A percentile compares a stretch with the other conserved stretches of the same genome.
Conservation (phyloP, 2,888 invertebrate genomes). For the Dynastes hyllus region DNA sequence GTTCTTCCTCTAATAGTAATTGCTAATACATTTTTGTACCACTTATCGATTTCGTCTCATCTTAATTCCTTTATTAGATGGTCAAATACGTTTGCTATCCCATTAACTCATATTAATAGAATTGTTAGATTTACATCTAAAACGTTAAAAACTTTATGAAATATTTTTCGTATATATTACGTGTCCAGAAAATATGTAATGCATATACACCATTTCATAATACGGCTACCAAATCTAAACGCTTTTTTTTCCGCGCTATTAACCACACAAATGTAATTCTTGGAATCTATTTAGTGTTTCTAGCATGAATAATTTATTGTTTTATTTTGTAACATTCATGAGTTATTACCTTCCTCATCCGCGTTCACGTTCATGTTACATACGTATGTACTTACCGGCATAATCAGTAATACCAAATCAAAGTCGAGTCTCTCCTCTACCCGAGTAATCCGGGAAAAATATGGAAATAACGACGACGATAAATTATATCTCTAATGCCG, state of each 20-base stretch:
- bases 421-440: constrained; percentile 23
- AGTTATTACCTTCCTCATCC: constrained; percentile 40
- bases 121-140: too few relatives aligned
- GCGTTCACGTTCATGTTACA: constrained; percentile 30
- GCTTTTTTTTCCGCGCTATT: background rate
- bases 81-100: too few relatives aligned
- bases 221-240: background rate
- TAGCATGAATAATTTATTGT: constrained; percentile 49
- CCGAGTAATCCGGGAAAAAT: constrained; percentile 43
- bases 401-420: constrained; percentile 47
- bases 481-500: constrained; percentile 50
- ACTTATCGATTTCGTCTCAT: too few relatives aligned
- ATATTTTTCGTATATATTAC: too few relatives aligned
- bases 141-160: too few relatives aligned
- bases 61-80: too few relatives aligned
- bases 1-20: too few relatives aligned
- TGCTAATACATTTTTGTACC: too few relatives aligned
- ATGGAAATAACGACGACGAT: constrained; percentile 47
- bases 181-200: too few relatives aligned
- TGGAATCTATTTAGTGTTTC: constrained; percentile 31
- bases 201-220: too few relatives aligned
- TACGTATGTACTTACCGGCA: constrained; percentile 35
- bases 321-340: constrained; percentile 49
- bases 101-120: too few relatives aligned
- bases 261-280: constrained; percentile 35